Conservation (phyloP, 1,140 invertebrate species). For the Polypedilum pembai region DNA sequence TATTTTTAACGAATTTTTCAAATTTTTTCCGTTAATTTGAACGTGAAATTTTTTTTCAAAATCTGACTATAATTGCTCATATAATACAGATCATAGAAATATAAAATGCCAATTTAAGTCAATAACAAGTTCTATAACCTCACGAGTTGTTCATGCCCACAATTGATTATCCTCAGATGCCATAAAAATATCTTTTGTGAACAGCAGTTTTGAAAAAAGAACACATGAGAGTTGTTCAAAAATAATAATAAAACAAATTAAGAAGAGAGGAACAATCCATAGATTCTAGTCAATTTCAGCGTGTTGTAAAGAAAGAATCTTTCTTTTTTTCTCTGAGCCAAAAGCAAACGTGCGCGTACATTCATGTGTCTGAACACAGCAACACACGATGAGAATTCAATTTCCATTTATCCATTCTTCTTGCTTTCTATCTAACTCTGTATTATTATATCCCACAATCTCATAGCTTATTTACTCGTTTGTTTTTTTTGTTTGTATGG, state of each 20-base stretch:
- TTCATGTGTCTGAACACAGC: background rate
- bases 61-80: too few species aligned
- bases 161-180: too few species aligned
- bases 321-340: background rate
- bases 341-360: background rate
- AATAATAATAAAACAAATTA: too few species aligned
- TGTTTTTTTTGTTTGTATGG: background rate
- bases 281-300: background rate
- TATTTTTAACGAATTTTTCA: background rate
- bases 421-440: background rate
- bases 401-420: background rate
- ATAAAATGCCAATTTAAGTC: background rate
- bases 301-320: constrained; percentile 10
- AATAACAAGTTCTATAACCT: background rate
- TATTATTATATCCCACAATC: constrained; percentile 2
- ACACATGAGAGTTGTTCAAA: too few species aligned
- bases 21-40: background rate
- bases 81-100: too few species aligned
- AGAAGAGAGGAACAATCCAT: background rate
- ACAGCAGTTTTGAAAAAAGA: too few species aligned
- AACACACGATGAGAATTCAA: constrained; percentile 17
- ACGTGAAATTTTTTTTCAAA: too few species aligned
- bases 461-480: constrained; percentile 11
- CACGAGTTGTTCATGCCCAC: too few species aligned
- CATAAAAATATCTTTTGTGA: too few species aligned